phyloP scores from a whole-genome alignment of 2,888 invertebrate species.

The Pseudococcus jackbeardsleyi region DNA sequence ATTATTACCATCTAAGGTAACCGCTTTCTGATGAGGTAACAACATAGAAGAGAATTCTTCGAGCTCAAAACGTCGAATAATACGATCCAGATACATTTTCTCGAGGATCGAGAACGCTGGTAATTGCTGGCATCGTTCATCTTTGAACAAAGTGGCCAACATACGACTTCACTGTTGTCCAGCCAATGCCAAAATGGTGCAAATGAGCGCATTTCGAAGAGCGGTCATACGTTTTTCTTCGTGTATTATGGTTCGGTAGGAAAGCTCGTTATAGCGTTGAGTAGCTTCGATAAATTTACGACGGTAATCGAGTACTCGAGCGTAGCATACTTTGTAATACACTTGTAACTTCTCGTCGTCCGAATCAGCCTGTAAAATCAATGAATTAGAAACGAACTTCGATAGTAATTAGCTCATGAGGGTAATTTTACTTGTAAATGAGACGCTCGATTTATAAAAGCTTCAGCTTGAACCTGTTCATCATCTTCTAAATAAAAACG shows the following conservation, averaged over 20 bases:
- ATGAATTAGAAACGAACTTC: not conserved
- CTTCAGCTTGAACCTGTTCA: constrained; percentile 96
- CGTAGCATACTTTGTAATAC: constrained; percentile 98
- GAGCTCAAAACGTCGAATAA: constrained; percentile 91
- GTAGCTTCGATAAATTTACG: constrained; percentile 92
- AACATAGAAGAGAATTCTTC: constrained; percentile 93
- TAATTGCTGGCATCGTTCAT: constrained; percentile 95
- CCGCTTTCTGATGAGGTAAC: constrained; percentile 93
- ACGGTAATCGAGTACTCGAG: constrained; percentile 94
- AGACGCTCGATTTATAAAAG: constrained; percentile 96
- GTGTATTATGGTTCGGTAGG: constrained; percentile 91
- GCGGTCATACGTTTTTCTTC: constrained; percentile 96
- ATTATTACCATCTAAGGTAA: constrained; percentile 73
- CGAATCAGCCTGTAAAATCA: constrained; percentile 84
- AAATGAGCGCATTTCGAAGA: constrained; percentile 93
- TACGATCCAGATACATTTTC: constrained; percentile 98
- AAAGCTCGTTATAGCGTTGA: constrained; percentile 87
- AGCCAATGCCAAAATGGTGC: constrained; percentile 96
- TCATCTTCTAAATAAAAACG: constrained; percentile 95
- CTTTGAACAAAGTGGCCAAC: constrained; percentile 97
- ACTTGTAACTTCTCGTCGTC: constrained; percentile 94
- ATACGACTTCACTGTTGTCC: constrained; percentile 95
- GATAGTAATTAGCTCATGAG: not conserved
- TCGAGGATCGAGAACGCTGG: constrained; percentile 97
- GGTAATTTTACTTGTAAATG: constrained; percentile 75